Evolutionary conservation across 1,140 invertebrate species (phyloP).

Genomic region (Dolichoris vasculosae): DNA sequence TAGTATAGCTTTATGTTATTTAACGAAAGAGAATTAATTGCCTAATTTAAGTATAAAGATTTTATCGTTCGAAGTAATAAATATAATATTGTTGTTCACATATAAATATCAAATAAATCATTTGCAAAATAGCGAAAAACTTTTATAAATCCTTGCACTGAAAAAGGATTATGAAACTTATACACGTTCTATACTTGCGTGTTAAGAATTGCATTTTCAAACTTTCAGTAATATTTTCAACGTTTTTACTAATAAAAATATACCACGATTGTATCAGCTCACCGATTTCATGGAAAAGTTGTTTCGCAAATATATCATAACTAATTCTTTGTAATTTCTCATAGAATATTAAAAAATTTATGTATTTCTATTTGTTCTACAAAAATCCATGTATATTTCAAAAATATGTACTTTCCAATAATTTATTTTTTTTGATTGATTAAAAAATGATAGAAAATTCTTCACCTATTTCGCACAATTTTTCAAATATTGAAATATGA

Average conservation of each 20-base stretch:
- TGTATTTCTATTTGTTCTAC: neutral
- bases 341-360: slow-evolving; percentile 13
- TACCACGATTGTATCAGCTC: slow-evolving; percentile 23
- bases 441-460: neutral
- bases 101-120: neutral
- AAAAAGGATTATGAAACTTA: slow-evolving; percentile 17
- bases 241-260: slow-evolving; percentile 7
- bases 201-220: neutral
- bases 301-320: slow-evolving; percentile 4
- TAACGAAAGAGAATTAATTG: too few species aligned
- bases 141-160: neutral
- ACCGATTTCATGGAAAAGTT: slow-evolving; percentile 35
- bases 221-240: slow-evolving; percentile 27
- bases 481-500: neutral
- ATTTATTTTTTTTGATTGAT: neutral
- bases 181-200: neutral
- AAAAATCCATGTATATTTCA: neutral
- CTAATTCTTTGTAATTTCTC: neutral
- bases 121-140: neutral
- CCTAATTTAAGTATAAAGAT: neutral
- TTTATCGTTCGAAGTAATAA: neutral
- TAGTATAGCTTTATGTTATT: too few species aligned
- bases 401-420: neutral
- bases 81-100: neutral
- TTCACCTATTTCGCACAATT: neutral